Percentiles rank a stretch among this genome's conserved stretches.
Evolutionary conservation across 2,113 vertebrate genomes (phyloP).

Genomic region (Aramus guarauna): DNA sequence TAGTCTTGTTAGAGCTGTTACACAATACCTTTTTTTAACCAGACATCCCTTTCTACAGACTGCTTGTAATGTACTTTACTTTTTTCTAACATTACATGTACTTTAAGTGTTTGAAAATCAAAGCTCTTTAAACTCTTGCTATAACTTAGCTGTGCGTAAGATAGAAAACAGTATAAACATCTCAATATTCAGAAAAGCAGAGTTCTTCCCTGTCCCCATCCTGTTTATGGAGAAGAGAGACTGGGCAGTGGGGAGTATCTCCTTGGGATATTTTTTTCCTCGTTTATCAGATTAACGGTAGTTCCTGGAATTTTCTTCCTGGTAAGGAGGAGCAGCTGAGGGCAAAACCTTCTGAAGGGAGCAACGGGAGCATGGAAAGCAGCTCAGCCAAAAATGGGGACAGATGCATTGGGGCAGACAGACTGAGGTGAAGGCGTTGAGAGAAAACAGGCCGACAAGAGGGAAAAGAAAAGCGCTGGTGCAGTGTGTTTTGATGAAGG

Average conservation of each 20-base stretch:
- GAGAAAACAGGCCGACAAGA: neutral
- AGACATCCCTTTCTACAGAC: neutral
- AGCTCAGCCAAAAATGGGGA: neutral
- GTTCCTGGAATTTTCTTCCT: neutral
- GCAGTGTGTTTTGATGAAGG: neutral
- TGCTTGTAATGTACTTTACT: neutral
- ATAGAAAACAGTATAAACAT: neutral
- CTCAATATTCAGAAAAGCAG: neutral
- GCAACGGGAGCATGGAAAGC: accelerated
- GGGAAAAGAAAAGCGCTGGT: neutral
- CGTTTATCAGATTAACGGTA: neutral
- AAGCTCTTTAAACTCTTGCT: neutral
- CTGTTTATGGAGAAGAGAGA: neutral
- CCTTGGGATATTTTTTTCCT: neutral
- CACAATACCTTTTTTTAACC: accelerated
- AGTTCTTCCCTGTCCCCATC: neutral
- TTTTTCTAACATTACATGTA: accelerated
- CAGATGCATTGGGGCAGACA: neutral
- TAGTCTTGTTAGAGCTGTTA: neutral
- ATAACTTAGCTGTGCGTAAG: accelerated
- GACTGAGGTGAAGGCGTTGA: neutral
- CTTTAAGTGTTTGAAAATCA: neutral
- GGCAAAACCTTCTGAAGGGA: neutral
- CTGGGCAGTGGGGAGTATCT: neutral
- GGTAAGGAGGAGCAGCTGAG: neutral